phyloP scores from a whole-genome alignment of 2,113 vertebrate genomes.

The Malaclemys terrapin region DNA sequence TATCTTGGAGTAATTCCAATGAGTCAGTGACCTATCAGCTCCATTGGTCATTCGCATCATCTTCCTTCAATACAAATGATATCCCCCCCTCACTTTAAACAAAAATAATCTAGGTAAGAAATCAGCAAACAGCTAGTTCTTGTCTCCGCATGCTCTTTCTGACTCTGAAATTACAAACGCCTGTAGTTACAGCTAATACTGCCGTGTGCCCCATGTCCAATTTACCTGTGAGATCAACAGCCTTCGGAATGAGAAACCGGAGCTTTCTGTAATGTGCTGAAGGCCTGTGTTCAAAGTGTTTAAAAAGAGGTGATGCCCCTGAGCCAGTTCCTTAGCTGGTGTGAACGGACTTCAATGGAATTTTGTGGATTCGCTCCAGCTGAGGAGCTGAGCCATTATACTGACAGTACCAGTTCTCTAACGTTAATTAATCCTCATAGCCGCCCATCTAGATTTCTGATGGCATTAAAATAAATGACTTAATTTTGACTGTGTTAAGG shows the following conservation, averaged over 20 bases:
- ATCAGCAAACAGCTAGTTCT: not conserved
- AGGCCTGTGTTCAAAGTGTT: conserved; percentile 35
- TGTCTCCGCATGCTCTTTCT: not conserved
- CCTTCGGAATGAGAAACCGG: conserved; percentile 37
- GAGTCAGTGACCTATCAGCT: fast-evolving
- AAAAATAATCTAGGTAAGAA: not conserved
- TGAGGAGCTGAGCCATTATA: fast-evolving
- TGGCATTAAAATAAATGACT: fast-evolving
- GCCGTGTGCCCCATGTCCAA: not conserved
- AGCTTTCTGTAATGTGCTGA: conserved; percentile 18
- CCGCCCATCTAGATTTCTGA: not conserved
- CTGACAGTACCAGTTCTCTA: not conserved
- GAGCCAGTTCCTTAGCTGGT: not conserved
- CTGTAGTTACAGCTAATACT: not conserved
- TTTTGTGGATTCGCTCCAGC: not conserved
- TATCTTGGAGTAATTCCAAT: not conserved
- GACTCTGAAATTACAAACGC: not conserved
- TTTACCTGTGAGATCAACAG: conserved; percentile 19
- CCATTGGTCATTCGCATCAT: not conserved
- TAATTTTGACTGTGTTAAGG: fast-evolving
- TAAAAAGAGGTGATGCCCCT: conserved; percentile 9
- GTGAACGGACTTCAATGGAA: not conserved
- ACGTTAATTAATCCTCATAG: not conserved
- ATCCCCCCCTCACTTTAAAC: not conserved
- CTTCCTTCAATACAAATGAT: not conserved